Conservation (phyloP, 2,797 vertebrate genomes). For the Hipposideros larvatus region DNA sequence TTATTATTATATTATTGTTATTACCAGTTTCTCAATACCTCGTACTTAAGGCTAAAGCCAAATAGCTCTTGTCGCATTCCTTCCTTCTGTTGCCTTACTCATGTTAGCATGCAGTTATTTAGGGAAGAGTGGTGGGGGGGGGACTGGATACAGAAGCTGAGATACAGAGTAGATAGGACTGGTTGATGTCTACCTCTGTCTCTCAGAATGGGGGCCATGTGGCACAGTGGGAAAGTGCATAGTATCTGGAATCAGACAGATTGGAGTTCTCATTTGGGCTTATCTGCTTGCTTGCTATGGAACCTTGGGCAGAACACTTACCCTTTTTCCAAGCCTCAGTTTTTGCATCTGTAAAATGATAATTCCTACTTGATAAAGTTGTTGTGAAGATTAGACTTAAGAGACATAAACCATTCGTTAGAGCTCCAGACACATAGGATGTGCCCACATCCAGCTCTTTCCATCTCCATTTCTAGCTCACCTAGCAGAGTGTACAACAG, state of each 20-base stretch:
- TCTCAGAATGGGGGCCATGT: neutral
- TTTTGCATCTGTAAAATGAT: neutral
- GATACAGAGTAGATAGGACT: neutral
- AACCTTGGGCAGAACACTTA: neutral
- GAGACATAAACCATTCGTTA: neutral
- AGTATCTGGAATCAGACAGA: neutral
- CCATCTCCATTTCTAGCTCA: neutral
- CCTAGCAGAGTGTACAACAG: neutral
- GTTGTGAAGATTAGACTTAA: neutral
- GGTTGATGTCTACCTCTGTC: fast-evolving
- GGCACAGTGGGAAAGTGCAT: neutral
- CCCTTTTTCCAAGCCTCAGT: neutral
- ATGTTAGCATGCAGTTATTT: neutral
- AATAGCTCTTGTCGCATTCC: neutral
- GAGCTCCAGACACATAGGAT: neutral
- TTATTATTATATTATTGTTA: neutral
- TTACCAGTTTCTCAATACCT: neutral
- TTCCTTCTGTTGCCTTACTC: neutral
- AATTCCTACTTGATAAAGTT: neutral
- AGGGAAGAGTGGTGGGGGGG: neutral
- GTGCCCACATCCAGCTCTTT: neutral
- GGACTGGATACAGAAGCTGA: neutral
- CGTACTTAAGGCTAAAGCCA: neutral
- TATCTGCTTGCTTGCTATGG: neutral
- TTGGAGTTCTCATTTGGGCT: neutral